These are phyloP conservation scores for Poecilobothrus nobilitatus DNA, from an alignment of 2,888 invertebrate genomes.

Conservation along the genomic window DNA sequence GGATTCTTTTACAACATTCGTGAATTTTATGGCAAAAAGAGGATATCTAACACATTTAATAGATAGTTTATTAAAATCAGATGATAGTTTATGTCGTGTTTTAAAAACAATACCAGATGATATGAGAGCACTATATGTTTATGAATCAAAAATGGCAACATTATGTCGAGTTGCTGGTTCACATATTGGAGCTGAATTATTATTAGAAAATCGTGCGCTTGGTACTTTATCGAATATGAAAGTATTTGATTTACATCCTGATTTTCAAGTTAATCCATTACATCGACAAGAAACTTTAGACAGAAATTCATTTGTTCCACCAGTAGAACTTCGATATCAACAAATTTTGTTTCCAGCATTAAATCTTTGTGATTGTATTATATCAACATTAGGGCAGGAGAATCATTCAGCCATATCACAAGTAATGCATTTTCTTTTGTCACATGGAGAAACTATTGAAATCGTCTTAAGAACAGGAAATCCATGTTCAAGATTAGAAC, in stretches of 20 bases:
- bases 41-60: constrained; percentile 75
- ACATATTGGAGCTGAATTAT: constrained; percentile 56
- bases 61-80: constrained; percentile 68
- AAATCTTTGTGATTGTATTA: constrained; percentile 68
- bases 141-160: constrained; percentile 78
- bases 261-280: constrained; percentile 43
- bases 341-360: constrained; percentile 76
- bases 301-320: constrained; percentile 49
- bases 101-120: constrained; percentile 58
- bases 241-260: constrained; percentile 66
- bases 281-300: constrained; percentile 28
- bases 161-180: constrained; percentile 61
- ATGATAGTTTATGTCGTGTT: constrained; percentile 56
- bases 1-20: constrained; percentile 60
- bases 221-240: constrained; percentile 58
- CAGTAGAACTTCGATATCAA: constrained; percentile 63
- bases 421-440: constrained; percentile 69
- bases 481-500: constrained; percentile 55
- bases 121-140: constrained; percentile 71
- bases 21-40: constrained; percentile 51
- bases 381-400: constrained; percentile 73
- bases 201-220: constrained; percentile 53
- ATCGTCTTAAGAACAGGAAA: constrained; percentile 63
- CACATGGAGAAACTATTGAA: constrained; percentile 74
- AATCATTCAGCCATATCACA: constrained; percentile 76